Percentiles rank a stretch among this genome's conserved stretches.
phyloP scores from a whole-genome alignment of 2,797 vertebrate species.

The Hydrocynus forskahlii region DNA sequence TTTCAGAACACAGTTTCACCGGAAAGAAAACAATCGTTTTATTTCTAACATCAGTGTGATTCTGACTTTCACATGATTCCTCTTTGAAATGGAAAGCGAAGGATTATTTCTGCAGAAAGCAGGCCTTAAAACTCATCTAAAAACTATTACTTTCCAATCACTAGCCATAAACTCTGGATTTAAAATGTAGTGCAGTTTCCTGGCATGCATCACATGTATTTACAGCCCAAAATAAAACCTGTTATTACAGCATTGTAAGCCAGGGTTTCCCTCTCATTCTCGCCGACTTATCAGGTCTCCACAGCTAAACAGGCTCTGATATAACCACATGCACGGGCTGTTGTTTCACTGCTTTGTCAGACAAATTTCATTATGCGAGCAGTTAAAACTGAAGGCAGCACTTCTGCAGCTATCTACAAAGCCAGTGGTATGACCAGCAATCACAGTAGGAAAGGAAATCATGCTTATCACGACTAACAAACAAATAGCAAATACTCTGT shows the following conservation, averaged over 20 bases:
- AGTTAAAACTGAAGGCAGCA: conserved; percentile 52
- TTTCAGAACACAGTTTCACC: conserved; percentile 39
- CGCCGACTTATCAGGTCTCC: conserved; percentile 48
- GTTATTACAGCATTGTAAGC: conserved; percentile 56
- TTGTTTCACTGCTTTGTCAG: conserved; percentile 55
- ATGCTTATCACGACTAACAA: conserved; percentile 1
- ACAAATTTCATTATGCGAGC: conserved; percentile 55
- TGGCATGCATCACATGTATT: conserved; percentile 59
- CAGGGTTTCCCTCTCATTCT: conserved; percentile 41
- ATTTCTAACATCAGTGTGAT: conserved; percentile 10
- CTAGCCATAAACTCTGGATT: conserved; percentile 57
- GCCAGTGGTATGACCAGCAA: conserved; percentile 39
- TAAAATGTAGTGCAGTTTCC: conserved; percentile 57
- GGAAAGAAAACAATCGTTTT: conserved; percentile 35
- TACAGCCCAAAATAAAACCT: conserved; percentile 60
- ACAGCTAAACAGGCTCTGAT: conserved; percentile 52
- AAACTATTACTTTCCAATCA: conserved; percentile 65
- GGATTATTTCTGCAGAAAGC: conserved; percentile 53
- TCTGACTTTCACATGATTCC: not conserved
- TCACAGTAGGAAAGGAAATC: conserved; percentile 5
- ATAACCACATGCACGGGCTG: conserved; percentile 46
- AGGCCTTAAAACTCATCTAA: conserved; percentile 59
- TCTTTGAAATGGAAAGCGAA: conserved; percentile 23
- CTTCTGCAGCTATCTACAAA: conserved; percentile 52
- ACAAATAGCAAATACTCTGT: conserved; percentile 23